Conservation (phyloP, 2,797 vertebrate species). For the Myotis pilosus region DNA sequence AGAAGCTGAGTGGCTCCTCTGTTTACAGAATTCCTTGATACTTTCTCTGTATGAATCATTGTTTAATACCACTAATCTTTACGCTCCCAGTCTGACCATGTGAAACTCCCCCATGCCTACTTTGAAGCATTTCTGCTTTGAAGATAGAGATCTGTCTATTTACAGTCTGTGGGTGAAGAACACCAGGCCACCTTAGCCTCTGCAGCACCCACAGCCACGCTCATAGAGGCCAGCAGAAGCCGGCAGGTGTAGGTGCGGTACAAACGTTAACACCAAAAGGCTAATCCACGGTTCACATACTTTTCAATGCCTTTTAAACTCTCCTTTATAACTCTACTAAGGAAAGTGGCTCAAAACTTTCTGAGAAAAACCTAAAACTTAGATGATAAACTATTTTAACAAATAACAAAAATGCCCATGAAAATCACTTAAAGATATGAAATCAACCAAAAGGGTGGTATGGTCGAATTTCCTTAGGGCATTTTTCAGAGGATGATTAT, state of each 20-base stretch:
- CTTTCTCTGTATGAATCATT: neutral
- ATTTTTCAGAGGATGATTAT: neutral
- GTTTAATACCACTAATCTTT: neutral
- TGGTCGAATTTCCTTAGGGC: neutral
- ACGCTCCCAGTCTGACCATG: neutral
- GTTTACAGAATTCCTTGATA: neutral
- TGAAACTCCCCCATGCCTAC: neutral
- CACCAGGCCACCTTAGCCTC: neutral
- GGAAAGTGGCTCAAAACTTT: neutral
- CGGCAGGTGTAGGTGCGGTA: neutral
- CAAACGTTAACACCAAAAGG: rapidly evolving
- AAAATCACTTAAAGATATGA: neutral
- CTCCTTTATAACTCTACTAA: neutral
- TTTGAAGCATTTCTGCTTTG: neutral
- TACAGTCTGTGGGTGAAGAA: neutral
- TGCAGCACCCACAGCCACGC: neutral
- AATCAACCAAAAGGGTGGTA: neutral
- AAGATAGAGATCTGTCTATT: neutral
- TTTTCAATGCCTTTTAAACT: constrained; percentile 24
- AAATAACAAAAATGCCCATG: neutral
- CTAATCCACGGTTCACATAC: neutral
- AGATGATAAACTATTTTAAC: constrained; percentile 15
- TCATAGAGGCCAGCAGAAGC: neutral
- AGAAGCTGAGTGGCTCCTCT: neutral
- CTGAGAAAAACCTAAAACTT: neutral